Base-by-base conservation (phyloP, 2,888 invertebrate species). In the Callimorpha dominula region DNA sequence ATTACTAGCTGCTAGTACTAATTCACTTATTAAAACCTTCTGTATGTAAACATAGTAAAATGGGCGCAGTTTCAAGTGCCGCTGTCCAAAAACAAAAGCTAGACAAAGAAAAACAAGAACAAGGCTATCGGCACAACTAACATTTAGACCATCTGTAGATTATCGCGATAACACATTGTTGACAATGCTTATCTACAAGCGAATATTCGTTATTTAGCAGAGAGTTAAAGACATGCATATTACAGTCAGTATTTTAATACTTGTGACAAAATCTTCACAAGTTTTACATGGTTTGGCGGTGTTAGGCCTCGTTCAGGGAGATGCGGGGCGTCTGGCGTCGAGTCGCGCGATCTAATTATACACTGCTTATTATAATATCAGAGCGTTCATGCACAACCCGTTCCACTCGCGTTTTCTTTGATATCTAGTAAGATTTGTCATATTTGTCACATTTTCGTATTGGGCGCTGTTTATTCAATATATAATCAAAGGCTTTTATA, bases 131-230 rank as follows among this genome's bases (percentile, higher is more conserved):
- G 9, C 7, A 31, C 6, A 20, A 46, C 71, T 78, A 77, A 82
- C 78, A 81, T 71, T 75, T 52, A 70, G 76, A 83, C 79, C 73
- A 76, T 71, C 75, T 77, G 54, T 46, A 76, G 82, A 83, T 83
- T 83, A 83, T 15, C n/a, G 43, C 11, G 82, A 83, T 83, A 83
- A 83, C n/a, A 2, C 12, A 60, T 62, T 71, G 20, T 54, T 15
- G 43, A 42, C 46, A 63, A 46, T 75, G 78, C 75, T 78, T 75
- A 60, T 72, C 64, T 78, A 77, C 81, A 74, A 80, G 74, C 74
- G 57, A 82, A 78, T 65, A 60, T 75, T 70, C 76, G 79, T 78
- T 78, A 75, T 75, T 77, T 82, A 66, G 50, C 60, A 62, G 67
- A 11, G 75, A 71, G 64, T 80, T 72, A 20, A 7, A 42, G 31